Evolutionary conservation across 1,140 invertebrate species (phyloP).

Genomic region (Bombus superbus): DNA sequence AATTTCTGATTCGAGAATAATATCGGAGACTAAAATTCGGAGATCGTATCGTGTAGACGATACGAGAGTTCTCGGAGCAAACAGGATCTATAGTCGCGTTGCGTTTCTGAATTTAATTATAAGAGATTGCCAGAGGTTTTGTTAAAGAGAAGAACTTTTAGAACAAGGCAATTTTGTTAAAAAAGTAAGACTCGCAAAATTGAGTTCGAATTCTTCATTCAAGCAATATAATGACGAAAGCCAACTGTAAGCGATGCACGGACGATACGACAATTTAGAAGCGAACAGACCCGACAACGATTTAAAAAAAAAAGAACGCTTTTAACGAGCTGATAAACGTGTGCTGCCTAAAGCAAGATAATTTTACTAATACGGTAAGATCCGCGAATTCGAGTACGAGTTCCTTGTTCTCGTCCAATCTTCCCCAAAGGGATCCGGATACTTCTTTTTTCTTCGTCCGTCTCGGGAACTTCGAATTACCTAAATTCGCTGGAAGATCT

Average conservation of each 20-base stretch:
- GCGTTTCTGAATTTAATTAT: no score
- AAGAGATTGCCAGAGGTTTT: no score
- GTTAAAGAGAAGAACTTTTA: no score
- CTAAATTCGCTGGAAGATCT: constrained; percentile 13
- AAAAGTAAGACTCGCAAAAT: neutral
- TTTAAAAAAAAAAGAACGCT: neutral
- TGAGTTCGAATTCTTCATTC: neutral
- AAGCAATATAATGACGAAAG: fast-evolving
- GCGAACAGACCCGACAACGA: no score
- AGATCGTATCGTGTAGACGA: no score
- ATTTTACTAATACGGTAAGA: neutral
- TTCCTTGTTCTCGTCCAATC: neutral
- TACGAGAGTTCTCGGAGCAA: no score
- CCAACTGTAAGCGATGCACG: neutral
- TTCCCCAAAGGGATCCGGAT: no score
- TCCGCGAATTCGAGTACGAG: neutral
- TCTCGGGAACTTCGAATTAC: neutral
- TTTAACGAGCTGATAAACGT: constrained; percentile 1
- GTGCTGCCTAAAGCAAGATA: neutral
- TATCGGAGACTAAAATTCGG: no score
- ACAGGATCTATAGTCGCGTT: no score
- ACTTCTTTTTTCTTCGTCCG: neutral
- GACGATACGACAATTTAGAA: neutral
- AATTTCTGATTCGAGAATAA: neutral
- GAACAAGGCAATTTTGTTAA: no score